Conservation (phyloP, 2,113 vertebrate species). For the Pimephales promelas region DNA sequence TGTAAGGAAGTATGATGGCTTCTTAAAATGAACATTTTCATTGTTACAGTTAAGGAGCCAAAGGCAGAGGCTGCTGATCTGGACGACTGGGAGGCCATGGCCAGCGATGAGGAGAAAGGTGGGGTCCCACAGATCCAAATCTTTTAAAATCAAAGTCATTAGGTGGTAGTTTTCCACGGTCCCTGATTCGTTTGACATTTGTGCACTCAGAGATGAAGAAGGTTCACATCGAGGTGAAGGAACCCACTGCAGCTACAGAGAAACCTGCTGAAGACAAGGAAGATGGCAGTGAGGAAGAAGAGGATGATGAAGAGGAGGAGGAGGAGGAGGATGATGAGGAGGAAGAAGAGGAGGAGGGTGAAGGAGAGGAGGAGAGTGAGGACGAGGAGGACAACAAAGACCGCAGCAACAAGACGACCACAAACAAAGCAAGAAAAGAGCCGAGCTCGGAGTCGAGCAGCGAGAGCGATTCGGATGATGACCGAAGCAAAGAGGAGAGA, state of each 20-base stretch:
- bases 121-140: not conserved
- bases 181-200: not conserved
- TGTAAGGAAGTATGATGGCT: not conserved
- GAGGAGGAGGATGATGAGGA: conserved; percentile 80
- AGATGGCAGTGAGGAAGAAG: conserved; percentile 81
- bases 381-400: conserved; percentile 77
- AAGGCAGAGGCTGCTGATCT: conserved; percentile 79
- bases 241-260: conserved; percentile 71
- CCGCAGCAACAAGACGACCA: conserved; percentile 68
- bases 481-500: conserved; percentile 89
- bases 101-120: conserved; percentile 90
- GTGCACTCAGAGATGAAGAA: conserved; percentile 83
- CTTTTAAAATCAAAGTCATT: not conserved
- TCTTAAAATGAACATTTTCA: not conserved
- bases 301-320: conserved; percentile 64
- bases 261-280: conserved; percentile 76
- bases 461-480: conserved; percentile 89
- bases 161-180: not conserved
- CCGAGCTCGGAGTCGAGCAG: conserved; percentile 85
- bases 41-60: conserved; percentile 58
- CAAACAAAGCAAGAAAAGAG: conserved; percentile 76
- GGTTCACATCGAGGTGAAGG: conserved; percentile 94
- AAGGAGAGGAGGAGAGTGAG: conserved; percentile 49
- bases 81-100: conserved; percentile 97
- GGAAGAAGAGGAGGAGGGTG: conserved; percentile 55